Base-by-base conservation (phyloP, 2,888 invertebrate genomes). In the Nesidiocoris tenuis region DNA sequence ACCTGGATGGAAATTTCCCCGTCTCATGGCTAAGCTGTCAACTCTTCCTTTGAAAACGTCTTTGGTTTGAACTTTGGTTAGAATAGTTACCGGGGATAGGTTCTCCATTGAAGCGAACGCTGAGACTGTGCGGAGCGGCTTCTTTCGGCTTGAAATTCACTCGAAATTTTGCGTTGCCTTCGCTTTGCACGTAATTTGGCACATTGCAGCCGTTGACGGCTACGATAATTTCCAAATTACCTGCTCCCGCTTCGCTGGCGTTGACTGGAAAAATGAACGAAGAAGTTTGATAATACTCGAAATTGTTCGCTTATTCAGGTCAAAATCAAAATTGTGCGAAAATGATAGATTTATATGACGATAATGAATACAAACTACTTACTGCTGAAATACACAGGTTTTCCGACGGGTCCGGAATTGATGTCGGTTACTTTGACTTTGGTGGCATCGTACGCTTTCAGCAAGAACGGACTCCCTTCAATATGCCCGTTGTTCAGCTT, bases 131-230 rank as follows among this genome's bases (percentile, higher is more conserved):
- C 0, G 92, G 89, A 1, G 95, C 94, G 0, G 96, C 91, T 85
- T 96, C 96, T 39, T 94, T 93, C 0, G 98, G 98, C 82, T 96
- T 96, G 86, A 98, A 98, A 85, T 98, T 97, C 21, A 94, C 93
- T 83, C 90, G 84, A 82, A 98, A 98, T 81, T 95, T 90, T 0
- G 97, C 98, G 84, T 97, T 97, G 57, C 97, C 97, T 86, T 98
- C 97, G 61, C 96, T 94, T 82, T 96, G 95, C 0, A 98, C 98
- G 83, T 96, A 98, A 86, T 98, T 98, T 9, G 98, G 98, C 17
- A 98, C 97, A 84, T 98, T 98, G 82, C 96, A 90, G 16, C 96
- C 96, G 82, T 93, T 95, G 1, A 97, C 96, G 0, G 97, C 96
- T 0, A 98, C 97, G 78, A 98, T 97, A 74, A 98, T 98, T 86